Conservation (phyloP, 2,113 vertebrate species). For the Butorides virescens region DNA sequence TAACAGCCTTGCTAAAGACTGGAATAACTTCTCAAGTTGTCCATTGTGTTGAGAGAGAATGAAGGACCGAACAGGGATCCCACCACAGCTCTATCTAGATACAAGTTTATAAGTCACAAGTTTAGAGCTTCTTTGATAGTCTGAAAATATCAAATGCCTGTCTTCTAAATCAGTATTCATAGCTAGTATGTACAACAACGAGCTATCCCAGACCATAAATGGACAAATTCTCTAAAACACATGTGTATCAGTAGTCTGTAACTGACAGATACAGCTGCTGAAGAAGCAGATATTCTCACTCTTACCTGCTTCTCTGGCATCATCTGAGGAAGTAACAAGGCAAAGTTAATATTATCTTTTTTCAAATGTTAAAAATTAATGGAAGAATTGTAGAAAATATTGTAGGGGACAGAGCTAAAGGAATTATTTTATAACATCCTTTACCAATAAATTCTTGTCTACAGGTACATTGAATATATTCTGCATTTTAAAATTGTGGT, state of each 20-base stretch:
- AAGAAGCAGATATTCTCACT: background rate
- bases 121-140: background rate
- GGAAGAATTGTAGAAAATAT: background rate
- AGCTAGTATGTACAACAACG: background rate
- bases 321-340: background rate
- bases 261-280: background rate
- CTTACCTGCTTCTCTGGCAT: background rate
- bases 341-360: background rate
- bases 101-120: background rate
- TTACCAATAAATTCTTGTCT: background rate
- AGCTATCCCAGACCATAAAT: background rate
- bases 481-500: background rate
- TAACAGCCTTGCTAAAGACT: background rate
- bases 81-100: background rate
- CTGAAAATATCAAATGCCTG: background rate
- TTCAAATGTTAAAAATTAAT: background rate
- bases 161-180: background rate
- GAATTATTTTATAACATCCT: background rate
- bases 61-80: background rate
- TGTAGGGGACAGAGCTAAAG: background rate
- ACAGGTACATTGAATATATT: background rate
- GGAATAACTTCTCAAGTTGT: background rate
- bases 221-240: background rate
- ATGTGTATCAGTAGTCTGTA: background rate
- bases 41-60: background rate